Evolutionary conservation across 2,888 invertebrate species (phyloP).

Genomic region (Deilephila elpenor): DNA sequence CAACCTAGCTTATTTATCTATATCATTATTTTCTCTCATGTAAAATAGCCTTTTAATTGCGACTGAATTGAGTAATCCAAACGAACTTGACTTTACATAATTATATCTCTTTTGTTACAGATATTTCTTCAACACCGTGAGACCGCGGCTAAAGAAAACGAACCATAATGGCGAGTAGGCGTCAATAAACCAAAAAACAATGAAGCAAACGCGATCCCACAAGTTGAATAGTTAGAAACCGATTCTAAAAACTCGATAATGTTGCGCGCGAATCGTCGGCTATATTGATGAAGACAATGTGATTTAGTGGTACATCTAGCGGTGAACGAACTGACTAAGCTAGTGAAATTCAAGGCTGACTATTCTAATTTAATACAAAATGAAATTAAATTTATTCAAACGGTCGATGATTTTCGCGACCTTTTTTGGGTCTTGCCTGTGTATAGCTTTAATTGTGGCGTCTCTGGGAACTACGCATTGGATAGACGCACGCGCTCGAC

Average conservation of each 20-base stretch:
- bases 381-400: constrained; percentile 88
- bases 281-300: constrained; percentile 59
- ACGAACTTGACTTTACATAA: constrained; percentile 25
- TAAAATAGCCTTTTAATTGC: neutral
- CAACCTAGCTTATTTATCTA: neutral
- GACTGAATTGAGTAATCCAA: constrained; percentile 8
- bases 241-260: constrained; percentile 48
- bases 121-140: constrained; percentile 64
- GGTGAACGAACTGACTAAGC: constrained; percentile 54
- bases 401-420: constrained; percentile 92
- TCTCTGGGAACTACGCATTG: constrained; percentile 94
- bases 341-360: constrained; percentile 59
- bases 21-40: constrained; percentile 11
- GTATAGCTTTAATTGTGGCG: constrained; percentile 91
- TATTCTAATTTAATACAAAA: constrained; percentile 51
- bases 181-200: constrained; percentile 52
- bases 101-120: constrained; percentile 61
- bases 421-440: constrained; percentile 91
- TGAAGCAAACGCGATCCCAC: constrained; percentile 58
- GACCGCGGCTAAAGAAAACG: constrained; percentile 52
- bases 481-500: constrained; percentile 90
- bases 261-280: constrained; percentile 39
- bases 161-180: constrained; percentile 48
- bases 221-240: constrained; percentile 66
- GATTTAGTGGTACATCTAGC: constrained; percentile 75